A percentile compares a stretch with the other conserved stretches of the same genome.
Evolutionary conservation across 2,113 vertebrate genomes (phyloP).

Genomic region (Alosa alosa): DNA sequence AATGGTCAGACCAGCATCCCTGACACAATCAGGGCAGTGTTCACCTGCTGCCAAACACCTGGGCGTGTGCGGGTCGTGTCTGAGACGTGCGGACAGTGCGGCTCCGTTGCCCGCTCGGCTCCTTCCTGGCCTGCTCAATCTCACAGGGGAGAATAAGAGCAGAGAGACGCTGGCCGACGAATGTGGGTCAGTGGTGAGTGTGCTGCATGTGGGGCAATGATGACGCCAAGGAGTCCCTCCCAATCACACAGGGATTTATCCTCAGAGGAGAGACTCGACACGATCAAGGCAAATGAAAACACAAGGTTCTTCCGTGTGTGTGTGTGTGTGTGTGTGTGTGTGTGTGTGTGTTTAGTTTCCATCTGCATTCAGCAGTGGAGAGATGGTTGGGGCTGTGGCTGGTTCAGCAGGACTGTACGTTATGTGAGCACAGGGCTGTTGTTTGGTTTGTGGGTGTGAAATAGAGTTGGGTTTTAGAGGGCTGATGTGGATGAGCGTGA

Average conservation of each 20-base stretch:
- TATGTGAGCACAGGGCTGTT: neutral
- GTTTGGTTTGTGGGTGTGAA: neutral
- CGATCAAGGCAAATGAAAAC: too few species aligned
- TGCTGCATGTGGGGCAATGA: neutral
- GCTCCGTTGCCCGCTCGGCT: neutral
- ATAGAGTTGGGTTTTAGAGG: neutral
- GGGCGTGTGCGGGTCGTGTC: neutral
- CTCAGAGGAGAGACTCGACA: too few species aligned
- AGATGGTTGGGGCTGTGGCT: neutral
- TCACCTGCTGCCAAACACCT: neutral
- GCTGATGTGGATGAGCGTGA: neutral
- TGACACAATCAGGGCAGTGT: slow-evolving; percentile 3
- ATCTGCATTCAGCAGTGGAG: neutral
- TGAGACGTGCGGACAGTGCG: neutral
- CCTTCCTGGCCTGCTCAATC: neutral
- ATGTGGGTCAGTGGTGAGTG: neutral
- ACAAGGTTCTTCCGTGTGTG: neutral
- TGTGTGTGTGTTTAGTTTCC: neutral
- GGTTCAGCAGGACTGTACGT: neutral
- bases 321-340: slow-evolving; percentile 5
- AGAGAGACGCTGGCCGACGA: neutral
- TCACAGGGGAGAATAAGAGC: neutral
- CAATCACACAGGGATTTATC: too few species aligned
- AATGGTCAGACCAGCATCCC: neutral
- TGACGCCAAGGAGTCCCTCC: neutral